phyloP scores from a whole-genome alignment of 2,888 invertebrate species.

The Yponomeuta evonymella region DNA sequence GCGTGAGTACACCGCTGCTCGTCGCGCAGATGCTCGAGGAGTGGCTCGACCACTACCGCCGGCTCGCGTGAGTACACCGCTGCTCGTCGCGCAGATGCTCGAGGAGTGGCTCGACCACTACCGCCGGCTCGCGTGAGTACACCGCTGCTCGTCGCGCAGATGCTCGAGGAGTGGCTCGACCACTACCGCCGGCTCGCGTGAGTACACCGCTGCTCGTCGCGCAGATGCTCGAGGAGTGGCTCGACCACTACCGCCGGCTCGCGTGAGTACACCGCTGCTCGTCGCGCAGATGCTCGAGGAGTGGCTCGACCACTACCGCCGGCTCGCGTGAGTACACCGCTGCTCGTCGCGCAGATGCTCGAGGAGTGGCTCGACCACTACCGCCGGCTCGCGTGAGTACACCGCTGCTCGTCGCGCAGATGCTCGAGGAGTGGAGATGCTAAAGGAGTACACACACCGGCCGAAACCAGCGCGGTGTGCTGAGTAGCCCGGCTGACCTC shows the following conservation, averaged over 20 bases:
- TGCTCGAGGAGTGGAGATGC: slow-evolving; percentile 31
- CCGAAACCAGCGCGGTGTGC: too few species aligned
- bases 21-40: too few species aligned
- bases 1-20: too few species aligned
- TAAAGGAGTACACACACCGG: too few species aligned
- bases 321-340: slow-evolving; percentile 70
- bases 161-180: slow-evolving; percentile 87
- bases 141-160: slow-evolving; percentile 79
- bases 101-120: too few species aligned
- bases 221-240: slow-evolving; percentile 81
- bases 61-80: too few species aligned
- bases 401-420: neutral
- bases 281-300: slow-evolving; percentile 65
- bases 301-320: slow-evolving; percentile 92
- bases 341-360: slow-evolving; percentile 73
- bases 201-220: slow-evolving; percentile 34
- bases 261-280: slow-evolving; percentile 45
- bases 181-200: slow-evolving; percentile 84
- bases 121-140: too few species aligned
- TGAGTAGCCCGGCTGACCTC: too few species aligned
- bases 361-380: slow-evolving; percentile 87
- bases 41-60: too few species aligned
- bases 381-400: too few species aligned
- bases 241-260: slow-evolving; percentile 89
- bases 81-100: too few species aligned